Conservation (phyloP, 2,113 vertebrate species). For the Dromaius novaehollandiae region DNA sequence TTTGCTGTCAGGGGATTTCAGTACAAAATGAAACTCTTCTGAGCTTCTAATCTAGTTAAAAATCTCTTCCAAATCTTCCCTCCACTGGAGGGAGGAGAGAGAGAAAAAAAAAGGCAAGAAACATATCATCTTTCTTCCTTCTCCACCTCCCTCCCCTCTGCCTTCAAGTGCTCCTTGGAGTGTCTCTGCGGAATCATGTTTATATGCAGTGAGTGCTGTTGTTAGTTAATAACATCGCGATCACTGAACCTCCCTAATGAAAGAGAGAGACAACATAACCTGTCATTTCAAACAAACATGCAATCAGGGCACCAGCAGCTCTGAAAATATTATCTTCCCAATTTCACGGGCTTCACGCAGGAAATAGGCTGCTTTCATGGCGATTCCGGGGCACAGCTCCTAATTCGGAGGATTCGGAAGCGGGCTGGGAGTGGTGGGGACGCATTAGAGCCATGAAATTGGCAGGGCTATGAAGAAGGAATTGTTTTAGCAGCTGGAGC, state of each 20-base stretch:
- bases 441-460: slow-evolving; percentile 71
- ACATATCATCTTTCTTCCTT: not conserved
- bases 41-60: not conserved
- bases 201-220: slow-evolving; percentile 74
- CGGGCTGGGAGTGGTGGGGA: not conserved
- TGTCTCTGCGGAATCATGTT: slow-evolving; percentile 76
- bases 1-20: not conserved
- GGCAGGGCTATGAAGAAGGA: slow-evolving; percentile 70
- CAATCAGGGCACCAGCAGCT: slow-evolving; percentile 73
- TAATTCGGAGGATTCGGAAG: not conserved
- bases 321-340: slow-evolving; percentile 73
- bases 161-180: slow-evolving; percentile 73
- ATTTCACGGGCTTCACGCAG: slow-evolving; percentile 74
- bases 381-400: slow-evolving; percentile 25
- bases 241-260: slow-evolving; percentile 77
- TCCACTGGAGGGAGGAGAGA: not conserved
- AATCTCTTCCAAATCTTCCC: slow-evolving; percentile 12
- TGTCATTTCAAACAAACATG: slow-evolving; percentile 80
- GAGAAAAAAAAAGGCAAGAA: not conserved
- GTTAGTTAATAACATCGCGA: slow-evolving; percentile 80
- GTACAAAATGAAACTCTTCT: not conserved
- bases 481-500: slow-evolving; percentile 79
- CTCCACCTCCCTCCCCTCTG: slow-evolving; percentile 59
- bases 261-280: slow-evolving; percentile 78
- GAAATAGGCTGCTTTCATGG: slow-evolving; percentile 65